Conservation (phyloP, 2,797 vertebrate genomes). For the Smutsia gigantea region DNA sequence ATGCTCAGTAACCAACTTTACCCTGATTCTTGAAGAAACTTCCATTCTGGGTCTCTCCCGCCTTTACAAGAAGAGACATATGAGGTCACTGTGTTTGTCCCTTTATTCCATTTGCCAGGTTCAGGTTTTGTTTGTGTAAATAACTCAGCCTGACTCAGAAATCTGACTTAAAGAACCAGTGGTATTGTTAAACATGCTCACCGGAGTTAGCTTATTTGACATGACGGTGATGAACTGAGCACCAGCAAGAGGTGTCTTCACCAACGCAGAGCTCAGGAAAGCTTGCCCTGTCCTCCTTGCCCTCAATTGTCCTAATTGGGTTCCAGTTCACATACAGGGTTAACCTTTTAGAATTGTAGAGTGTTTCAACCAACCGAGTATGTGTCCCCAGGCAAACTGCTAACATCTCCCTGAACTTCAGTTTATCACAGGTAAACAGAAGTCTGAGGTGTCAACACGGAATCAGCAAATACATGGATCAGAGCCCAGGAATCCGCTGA, state of each 20-base stretch:
- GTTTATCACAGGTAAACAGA: not conserved
- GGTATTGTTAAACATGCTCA: conserved; percentile 42
- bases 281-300: not conserved
- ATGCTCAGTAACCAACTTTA: not conserved
- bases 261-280: not conserved
- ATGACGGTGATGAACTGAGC: not conserved
- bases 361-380: not conserved
- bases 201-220: conserved; percentile 36
- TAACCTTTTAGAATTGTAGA: not conserved
- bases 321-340: not conserved
- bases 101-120: not conserved
- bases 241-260: not conserved
- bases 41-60: not conserved
- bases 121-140: conserved; percentile 54
- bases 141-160: conserved; percentile 65
- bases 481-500: not conserved
- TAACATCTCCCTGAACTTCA: not conserved
- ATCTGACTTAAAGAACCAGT: conserved; percentile 63
- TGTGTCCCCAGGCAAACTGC: not conserved
- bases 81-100: not conserved
- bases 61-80: not conserved
- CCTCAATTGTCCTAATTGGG: not conserved
- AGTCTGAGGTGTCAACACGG: not conserved
- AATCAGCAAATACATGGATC: not conserved
- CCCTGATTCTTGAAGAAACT: conserved; percentile 13